A percentile compares a stretch with the other conserved stretches of the same genome.
These are phyloP conservation scores for Trachymyrmex cornetzi DNA, from an alignment of 1,140 invertebrate genomes.

Conservation along the genomic window DNA sequence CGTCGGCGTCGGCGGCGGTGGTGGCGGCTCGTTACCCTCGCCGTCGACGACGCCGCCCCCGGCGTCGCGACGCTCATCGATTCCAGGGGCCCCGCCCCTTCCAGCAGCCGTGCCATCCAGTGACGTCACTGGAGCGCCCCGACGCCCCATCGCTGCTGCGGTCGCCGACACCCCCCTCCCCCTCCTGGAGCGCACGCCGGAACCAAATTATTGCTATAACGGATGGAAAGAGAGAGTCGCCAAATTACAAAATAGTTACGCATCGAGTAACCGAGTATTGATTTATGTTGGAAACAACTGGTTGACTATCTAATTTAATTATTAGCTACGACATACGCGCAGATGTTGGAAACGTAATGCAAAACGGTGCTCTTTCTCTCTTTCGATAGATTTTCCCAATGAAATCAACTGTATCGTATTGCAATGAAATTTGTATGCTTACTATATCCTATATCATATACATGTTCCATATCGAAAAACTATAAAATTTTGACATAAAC, in stretches of 20 bases:
- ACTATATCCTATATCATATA: not conserved
- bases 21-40: slow-evolving; percentile 62
- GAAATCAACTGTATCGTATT: not conserved
- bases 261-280: slow-evolving; percentile 5
- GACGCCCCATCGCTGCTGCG: slow-evolving; percentile 80
- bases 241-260: slow-evolving; percentile 20
- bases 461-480: not conserved
- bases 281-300: slow-evolving; percentile 22
- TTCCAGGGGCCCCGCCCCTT: slow-evolving; percentile 78
- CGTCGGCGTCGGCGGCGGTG: slow-evolving; percentile 28
- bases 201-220: slow-evolving; percentile 33
- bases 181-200: not conserved
- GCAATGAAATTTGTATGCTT: not conserved
- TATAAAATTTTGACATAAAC: not conserved
- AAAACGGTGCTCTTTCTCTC: not conserved
- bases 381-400: not conserved
- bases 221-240: slow-evolving; percentile 17
- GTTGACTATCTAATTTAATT: slow-evolving; percentile 26
- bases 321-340: not conserved
- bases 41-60: slow-evolving; percentile 60
- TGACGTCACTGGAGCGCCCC: slow-evolving; percentile 80
- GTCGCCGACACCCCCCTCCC: slow-evolving; percentile 56
- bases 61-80: slow-evolving; percentile 77
- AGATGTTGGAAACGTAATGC: not conserved
- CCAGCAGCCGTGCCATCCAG: slow-evolving; percentile 71